Conservation (phyloP, 2,888 invertebrate species). For the Macrosiphum euphorbiae region DNA sequence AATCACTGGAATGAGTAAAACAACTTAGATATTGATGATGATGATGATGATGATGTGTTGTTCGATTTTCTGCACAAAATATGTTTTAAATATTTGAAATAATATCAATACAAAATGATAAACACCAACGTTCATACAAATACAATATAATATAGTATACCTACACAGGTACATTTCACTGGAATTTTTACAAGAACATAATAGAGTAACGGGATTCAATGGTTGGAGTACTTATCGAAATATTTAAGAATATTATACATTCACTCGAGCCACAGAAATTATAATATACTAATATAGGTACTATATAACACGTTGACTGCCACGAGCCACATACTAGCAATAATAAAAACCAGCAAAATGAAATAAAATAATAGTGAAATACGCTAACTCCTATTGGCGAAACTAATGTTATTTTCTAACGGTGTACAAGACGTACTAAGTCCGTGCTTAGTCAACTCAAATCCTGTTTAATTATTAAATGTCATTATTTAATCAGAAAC, state of each 20-base stretch:
- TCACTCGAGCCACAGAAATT: background rate
- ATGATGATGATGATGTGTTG: background rate
- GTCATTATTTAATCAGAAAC: background rate
- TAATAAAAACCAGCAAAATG: background rate
- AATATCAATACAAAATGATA: background rate
- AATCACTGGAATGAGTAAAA: background rate
- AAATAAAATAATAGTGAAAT: background rate
- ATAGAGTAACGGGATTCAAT: background rate
- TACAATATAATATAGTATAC: no score
- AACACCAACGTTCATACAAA: background rate
- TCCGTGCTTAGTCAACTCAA: background rate
- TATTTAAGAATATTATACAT: background rate
- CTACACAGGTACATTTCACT: no score
- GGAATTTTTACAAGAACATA: background rate
- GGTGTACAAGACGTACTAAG: background rate
- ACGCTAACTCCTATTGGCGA: background rate
- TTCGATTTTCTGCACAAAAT: background rate
- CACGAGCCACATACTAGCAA: background rate
- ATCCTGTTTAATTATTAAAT: background rate
- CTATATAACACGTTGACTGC: no score
- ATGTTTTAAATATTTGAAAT: background rate
- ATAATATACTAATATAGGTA: background rate
- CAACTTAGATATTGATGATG: background rate
- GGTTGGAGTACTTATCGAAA: background rate
- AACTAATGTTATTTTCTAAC: background rate